A percentile compares a stretch with the other conserved stretches of the same genome.
phyloP scores from a whole-genome alignment of 2,113 vertebrate genomes.

The Festucalex cinctus region DNA sequence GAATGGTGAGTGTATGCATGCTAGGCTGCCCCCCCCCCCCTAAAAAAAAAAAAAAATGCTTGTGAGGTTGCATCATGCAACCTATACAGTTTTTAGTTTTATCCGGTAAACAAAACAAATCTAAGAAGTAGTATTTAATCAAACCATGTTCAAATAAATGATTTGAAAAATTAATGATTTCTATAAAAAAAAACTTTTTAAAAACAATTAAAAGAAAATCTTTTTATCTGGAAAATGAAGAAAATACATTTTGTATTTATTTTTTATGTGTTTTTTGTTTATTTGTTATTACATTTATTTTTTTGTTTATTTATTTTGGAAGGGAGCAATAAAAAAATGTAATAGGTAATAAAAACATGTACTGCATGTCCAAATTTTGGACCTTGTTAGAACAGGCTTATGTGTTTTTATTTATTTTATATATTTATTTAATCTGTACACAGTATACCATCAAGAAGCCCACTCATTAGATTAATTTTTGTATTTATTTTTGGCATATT shows the following conservation, averaged over 20 bases:
- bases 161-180: too few species aligned
- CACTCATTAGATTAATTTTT: neutral
- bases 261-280: too few species aligned
- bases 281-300: too few species aligned
- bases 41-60: neutral
- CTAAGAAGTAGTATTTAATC: neutral
- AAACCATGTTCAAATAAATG: neutral
- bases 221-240: too few species aligned
- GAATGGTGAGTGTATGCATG: neutral
- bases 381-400: neutral
- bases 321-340: neutral
- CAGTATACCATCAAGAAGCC: neutral
- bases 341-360: neutral
- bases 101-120: neutral
- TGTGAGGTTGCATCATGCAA: neutral
- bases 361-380: too few species aligned
- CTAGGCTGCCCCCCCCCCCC: neutral
- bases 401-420: neutral
- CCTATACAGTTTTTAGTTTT: neutral
- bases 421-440: neutral
- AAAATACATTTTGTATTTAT: too few species aligned
- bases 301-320: neutral
- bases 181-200: too few species aligned
- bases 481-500: neutral
- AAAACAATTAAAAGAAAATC: too few species aligned